Conservation (phyloP, 1,140 invertebrate species). For the Nephila pilipes region DNA sequence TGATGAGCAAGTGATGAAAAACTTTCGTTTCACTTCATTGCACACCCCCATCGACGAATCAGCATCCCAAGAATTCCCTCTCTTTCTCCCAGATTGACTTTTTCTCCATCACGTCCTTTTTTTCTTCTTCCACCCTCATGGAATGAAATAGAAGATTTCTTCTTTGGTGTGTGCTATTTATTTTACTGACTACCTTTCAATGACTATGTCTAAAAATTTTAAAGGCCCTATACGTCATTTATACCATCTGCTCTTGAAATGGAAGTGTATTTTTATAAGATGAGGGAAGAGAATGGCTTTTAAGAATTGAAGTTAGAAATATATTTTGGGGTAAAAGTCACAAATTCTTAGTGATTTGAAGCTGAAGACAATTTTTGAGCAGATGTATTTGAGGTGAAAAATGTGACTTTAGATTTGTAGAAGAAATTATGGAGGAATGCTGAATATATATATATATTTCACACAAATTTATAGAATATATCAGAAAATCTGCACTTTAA, state of each 20-base stretch:
- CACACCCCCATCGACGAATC: conserved; percentile 30
- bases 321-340: neutral
- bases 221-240: conserved; percentile 18
- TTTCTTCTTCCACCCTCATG: neutral
- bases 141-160: conserved; percentile 14
- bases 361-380: neutral
- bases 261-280: conserved; percentile 12
- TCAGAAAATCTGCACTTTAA: too few species aligned
- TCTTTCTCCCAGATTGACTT: conserved; percentile 21
- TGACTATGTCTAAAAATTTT: conserved; percentile 19
- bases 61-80: conserved; percentile 43
- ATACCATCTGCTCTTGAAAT: conserved; percentile 30
- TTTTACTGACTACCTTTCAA: conserved; percentile 19
- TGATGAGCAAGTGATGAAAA: conserved; percentile 65
- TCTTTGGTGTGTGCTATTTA: neutral
- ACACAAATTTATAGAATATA: too few species aligned
- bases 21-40: conserved; percentile 57
- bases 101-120: neutral
- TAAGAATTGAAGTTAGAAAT: neutral
- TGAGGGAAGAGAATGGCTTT: neutral
- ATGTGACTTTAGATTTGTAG: neutral
- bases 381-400: conserved; percentile 9
- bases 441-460: neutral
- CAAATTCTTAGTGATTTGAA: neutral
- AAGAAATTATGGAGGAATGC: neutral